Evolutionary conservation across 2,113 vertebrate species (phyloP).

Genomic region (Tor tambroides): DNA sequence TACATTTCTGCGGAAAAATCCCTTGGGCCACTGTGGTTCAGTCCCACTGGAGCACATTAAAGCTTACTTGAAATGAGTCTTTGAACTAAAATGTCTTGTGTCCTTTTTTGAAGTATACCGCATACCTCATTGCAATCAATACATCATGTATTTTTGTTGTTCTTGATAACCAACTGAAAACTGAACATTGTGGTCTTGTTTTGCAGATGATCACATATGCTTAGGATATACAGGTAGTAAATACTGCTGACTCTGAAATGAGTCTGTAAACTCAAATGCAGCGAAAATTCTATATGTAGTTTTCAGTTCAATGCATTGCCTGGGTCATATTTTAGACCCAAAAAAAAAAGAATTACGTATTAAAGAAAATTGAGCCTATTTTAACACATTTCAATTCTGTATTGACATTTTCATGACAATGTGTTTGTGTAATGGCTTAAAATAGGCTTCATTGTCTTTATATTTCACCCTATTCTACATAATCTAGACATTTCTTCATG

Average conservation of each 20-base stretch:
- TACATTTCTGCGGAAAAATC: constrained; percentile 71
- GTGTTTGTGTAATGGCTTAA: background rate
- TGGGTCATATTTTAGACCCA: background rate
- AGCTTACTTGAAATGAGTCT: constrained; percentile 83
- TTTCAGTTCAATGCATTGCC: no score
- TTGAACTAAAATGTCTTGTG: constrained; percentile 36
- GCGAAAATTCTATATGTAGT: background rate
- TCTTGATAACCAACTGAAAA: background rate
- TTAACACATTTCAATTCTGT: background rate
- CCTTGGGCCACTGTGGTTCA: constrained; percentile 78
- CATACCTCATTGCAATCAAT: background rate
- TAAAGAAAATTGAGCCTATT: no score
- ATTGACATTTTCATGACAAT: background rate
- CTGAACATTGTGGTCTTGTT: background rate
- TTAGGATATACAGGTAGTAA: background rate
- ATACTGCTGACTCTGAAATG: background rate
- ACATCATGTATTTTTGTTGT: background rate
- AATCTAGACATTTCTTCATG: background rate
- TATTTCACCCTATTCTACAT: no score
- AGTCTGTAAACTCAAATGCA: background rate
- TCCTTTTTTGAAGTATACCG: constrained; percentile 1
- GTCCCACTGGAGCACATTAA: constrained; percentile 88
- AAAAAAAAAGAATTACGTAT: background rate
- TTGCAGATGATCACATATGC: background rate
- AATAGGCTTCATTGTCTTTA: background rate